Conservation (phyloP, 2,888 invertebrate genomes). For the Pomacea canaliculata region DNA sequence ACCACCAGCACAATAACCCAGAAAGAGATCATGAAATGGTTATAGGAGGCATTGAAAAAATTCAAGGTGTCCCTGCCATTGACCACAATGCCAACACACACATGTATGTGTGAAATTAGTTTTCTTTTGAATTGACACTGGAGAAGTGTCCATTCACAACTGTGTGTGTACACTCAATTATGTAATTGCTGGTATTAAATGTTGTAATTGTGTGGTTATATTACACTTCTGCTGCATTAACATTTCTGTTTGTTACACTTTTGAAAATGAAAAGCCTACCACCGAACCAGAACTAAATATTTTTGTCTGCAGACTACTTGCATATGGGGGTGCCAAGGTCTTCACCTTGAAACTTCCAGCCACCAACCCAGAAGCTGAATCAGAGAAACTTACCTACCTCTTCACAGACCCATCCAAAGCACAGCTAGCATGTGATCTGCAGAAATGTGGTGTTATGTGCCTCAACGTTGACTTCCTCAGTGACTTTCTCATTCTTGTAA, state of each 20-base stretch:
- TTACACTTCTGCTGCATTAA: not conserved
- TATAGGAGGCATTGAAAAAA: too few species aligned
- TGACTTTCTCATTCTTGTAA: slow-evolving; percentile 58
- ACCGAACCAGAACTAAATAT: too few species aligned
- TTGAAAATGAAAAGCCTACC: too few species aligned
- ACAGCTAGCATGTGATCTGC: slow-evolving; percentile 24
- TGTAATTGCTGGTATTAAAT: not conserved
- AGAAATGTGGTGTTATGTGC: slow-evolving; percentile 54
- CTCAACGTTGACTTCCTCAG: slow-evolving; percentile 58
- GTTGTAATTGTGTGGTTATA: not conserved
- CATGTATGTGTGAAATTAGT: too few species aligned
- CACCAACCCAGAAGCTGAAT: slow-evolving; percentile 41
- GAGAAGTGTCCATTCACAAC: too few species aligned
- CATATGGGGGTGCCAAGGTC: slow-evolving; percentile 55
- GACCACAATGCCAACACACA: too few species aligned
- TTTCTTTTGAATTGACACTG: too few species aligned
- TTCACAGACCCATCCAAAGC: slow-evolving; percentile 44
- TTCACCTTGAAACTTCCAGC: slow-evolving; percentile 49
- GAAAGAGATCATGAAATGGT: too few species aligned
- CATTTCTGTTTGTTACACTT: too few species aligned
- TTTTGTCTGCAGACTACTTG: slow-evolving; percentile 43
- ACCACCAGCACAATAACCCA: too few species aligned
- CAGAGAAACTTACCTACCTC: slow-evolving; percentile 50
- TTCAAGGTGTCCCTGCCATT: too few species aligned
- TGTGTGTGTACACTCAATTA: not conserved